Evolutionary conservation across 2,888 invertebrate genomes (phyloP).

Genomic region (Drosophila picticornis): DNA sequence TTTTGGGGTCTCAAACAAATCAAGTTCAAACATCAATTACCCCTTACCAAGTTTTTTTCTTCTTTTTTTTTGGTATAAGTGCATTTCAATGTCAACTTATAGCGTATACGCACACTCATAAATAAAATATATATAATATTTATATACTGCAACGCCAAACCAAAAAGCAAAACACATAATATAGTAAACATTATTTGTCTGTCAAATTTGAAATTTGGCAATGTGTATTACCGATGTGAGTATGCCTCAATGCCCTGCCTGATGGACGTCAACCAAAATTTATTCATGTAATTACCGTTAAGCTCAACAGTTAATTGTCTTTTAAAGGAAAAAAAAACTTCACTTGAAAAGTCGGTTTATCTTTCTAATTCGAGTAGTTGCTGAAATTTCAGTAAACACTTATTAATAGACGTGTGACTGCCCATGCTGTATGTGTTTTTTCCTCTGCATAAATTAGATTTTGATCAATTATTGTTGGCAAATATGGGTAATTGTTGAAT

Average conservation of each 20-base stretch:
- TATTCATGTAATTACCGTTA: constrained; percentile 19
- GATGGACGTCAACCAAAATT: constrained; percentile 36
- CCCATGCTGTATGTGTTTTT: constrained; percentile 14
- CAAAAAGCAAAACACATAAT: constrained; percentile 20
- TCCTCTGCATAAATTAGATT: constrained; percentile 23
- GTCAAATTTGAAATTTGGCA: constrained; percentile 65
- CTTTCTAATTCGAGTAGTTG: background rate
- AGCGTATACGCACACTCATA: background rate
- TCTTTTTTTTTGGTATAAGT: constrained; percentile 56
- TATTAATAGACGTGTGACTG: constrained; percentile 12
- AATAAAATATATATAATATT: background rate
- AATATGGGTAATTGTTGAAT: constrained; percentile 22
- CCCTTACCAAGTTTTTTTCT: constrained; percentile 30
- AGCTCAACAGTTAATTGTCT: constrained; percentile 19
- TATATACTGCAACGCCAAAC: constrained; percentile 33
- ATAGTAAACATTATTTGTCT: constrained; percentile 47
- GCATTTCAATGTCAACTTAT: constrained; percentile 63
- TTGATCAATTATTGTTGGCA: constrained; percentile 13
- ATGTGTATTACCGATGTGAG: constrained; percentile 29
- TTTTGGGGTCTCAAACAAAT: constrained; percentile 33
- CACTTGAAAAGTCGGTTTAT: background rate
- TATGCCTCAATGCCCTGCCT: constrained; percentile 20
- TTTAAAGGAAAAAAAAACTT: background rate
- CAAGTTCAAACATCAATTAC: constrained; percentile 71
- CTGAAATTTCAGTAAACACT: background rate